These are phyloP conservation scores for Erithacus rubecula DNA, from an alignment of 2,797 vertebrate genomes.

Conservation along the genomic window DNA sequence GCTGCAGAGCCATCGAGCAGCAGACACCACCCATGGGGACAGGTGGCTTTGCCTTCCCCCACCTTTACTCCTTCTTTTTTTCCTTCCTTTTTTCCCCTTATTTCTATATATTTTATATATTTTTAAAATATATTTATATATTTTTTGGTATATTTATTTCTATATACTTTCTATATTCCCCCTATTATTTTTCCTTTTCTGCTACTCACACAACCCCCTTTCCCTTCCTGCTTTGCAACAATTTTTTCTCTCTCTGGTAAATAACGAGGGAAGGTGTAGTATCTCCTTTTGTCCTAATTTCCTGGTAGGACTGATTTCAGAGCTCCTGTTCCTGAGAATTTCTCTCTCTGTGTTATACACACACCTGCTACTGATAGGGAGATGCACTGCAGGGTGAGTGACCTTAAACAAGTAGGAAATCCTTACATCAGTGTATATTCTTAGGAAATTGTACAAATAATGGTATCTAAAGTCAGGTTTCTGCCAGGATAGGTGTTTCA, in stretches of 20 bases:
- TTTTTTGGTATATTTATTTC: no score
- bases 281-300: background rate
- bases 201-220: background rate
- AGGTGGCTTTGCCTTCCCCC: background rate
- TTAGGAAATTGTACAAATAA: background rate
- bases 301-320: background rate
- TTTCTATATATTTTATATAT: background rate
- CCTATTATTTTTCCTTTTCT: background rate
- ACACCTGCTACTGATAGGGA: background rate
- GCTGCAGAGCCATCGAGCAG: background rate
- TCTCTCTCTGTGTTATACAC: background rate
- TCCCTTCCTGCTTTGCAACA: background rate
- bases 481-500: background rate
- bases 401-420: background rate
- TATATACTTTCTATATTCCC: no score
- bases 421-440: background rate
- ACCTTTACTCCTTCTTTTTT: background rate
- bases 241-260: background rate
- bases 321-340: background rate
- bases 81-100: background rate
- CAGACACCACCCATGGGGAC: rapidly evolving
- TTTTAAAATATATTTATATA: no score
- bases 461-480: background rate
- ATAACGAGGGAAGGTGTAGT: background rate
- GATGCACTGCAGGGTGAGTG: background rate